phyloP scores from a whole-genome alignment of 2,797 vertebrate genomes.

The Orestias chungarensis region DNA sequence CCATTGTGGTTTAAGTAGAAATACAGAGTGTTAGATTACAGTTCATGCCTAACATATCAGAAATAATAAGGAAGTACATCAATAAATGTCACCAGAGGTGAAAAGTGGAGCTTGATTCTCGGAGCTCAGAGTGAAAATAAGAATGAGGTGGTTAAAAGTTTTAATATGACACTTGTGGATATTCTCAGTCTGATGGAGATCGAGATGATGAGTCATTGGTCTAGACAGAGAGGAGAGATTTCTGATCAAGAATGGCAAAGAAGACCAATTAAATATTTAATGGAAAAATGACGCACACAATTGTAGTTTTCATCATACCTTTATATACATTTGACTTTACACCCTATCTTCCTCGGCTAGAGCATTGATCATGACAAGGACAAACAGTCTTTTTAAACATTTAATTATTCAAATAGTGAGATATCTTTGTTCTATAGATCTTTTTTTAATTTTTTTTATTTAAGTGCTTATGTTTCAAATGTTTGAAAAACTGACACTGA shows the following conservation, averaged over 20 bases:
- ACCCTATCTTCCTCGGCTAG: constrained; percentile 30
- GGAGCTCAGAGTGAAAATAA: constrained; percentile 18
- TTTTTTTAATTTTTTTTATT: not conserved
- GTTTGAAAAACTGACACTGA: constrained; percentile 11
- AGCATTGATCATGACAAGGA: constrained; percentile 29
- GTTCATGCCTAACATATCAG: not conserved
- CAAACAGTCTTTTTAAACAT: constrained; percentile 20
- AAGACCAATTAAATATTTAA: constrained; percentile 20
- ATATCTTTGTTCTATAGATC: constrained; percentile 39
- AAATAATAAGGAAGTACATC: not conserved
- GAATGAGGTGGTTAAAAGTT: constrained; percentile 12
- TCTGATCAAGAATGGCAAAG: not conserved
- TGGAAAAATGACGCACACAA: constrained; percentile 15
- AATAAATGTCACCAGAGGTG: constrained; percentile 17
- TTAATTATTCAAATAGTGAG: constrained; percentile 7
- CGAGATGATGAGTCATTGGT: constrained; percentile 41
- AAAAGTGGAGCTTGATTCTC: constrained; percentile 8
- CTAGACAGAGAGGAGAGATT: constrained; percentile 20
- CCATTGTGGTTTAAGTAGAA: not conserved
- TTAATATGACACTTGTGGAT: constrained; percentile 28
- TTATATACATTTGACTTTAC: constrained; percentile 6
- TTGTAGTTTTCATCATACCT: not conserved
- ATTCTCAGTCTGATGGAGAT: constrained; percentile 5
- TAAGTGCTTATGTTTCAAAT: constrained; percentile 28
- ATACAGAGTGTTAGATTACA: constrained; percentile 5